These are phyloP conservation scores for Artemia sinica DNA, from an alignment of 2,888 invertebrate genomes.

Conservation along the genomic window DNA sequence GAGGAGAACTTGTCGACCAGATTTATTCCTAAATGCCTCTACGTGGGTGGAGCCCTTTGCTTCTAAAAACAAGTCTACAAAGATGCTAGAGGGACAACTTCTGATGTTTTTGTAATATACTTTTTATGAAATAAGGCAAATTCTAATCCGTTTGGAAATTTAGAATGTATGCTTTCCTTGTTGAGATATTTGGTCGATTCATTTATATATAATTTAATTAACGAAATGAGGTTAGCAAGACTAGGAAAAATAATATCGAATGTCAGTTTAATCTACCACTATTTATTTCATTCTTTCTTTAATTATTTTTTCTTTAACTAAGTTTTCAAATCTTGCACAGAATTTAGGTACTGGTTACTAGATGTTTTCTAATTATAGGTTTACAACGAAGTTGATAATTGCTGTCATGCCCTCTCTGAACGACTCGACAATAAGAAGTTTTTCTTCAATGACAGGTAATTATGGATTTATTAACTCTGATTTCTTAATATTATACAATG, in stretches of 20 bases:
- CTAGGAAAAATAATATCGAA: not conserved
- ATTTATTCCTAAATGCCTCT: too few relatives aligned
- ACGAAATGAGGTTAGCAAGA: not conserved
- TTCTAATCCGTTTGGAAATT: not conserved
- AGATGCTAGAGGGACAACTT: too few relatives aligned
- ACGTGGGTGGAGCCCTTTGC: too few relatives aligned
- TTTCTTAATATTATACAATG: too few relatives aligned
- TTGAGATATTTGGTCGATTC: not conserved
- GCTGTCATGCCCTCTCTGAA: constrained; percentile 69
- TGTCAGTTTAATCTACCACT: constrained; percentile 27
- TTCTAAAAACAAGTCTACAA: too few relatives aligned
- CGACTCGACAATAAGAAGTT: constrained; percentile 59
- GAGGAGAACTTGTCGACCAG: too few relatives aligned
- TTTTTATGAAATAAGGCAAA: too few relatives aligned
- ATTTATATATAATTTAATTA: not conserved
- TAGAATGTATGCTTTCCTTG: not conserved
- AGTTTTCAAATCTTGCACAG: constrained; percentile 7
- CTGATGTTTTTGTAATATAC: too few relatives aligned
- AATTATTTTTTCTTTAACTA: constrained; percentile 10
- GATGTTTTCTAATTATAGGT: constrained; percentile 31
- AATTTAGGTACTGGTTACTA: too few relatives aligned
- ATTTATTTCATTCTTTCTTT: not conserved
- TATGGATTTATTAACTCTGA: too few relatives aligned
- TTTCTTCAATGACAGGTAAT: constrained; percentile 58
- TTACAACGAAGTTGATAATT: constrained; percentile 51